Percentiles rank a stretch among this genome's conserved stretches.
Evolutionary conservation across 2,888 invertebrate genomes (phyloP).

Genomic region (Trichogramma evanescens): DNA sequence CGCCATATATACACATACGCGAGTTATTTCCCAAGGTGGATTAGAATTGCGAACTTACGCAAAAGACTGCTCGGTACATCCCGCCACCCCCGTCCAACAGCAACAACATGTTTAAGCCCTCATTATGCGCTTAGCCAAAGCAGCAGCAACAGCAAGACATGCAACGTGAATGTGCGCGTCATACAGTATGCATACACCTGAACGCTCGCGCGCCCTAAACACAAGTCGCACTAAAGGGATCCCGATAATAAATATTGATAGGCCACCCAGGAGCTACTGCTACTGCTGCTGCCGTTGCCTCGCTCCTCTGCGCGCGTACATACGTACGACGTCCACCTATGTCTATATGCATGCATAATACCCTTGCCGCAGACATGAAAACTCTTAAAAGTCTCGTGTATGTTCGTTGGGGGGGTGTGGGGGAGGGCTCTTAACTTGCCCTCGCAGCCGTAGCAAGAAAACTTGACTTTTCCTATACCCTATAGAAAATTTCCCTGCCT

Average conservation of each 20-base stretch:
- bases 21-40: constrained; percentile 10
- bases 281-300: not conserved
- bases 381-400: not conserved
- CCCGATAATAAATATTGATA: constrained; percentile 35
- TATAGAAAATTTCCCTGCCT: too few species aligned
- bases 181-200: not conserved
- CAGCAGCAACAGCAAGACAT: too few species aligned
- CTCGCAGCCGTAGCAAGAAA: not conserved
- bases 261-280: constrained; percentile 28
- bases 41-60: constrained; percentile 15
- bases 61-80: constrained; percentile 10
- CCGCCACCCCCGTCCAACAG: too few species aligned
- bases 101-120: too few species aligned
- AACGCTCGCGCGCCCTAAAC: constrained; percentile 3
- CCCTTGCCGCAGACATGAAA: not conserved
- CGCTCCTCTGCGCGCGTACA: not conserved
- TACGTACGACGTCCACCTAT: too few species aligned
- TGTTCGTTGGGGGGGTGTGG: too few species aligned
- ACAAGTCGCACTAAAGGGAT: constrained; percentile 25
- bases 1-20: not conserved
- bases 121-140: too few species aligned
- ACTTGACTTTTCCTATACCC: too few species aligned
- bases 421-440: constrained; percentile 9
- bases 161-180: too few species aligned
- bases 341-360: too few species aligned